Evolutionary conservation across 2,113 vertebrate genomes (phyloP).

Genomic region (Gulo gulo): DNA sequence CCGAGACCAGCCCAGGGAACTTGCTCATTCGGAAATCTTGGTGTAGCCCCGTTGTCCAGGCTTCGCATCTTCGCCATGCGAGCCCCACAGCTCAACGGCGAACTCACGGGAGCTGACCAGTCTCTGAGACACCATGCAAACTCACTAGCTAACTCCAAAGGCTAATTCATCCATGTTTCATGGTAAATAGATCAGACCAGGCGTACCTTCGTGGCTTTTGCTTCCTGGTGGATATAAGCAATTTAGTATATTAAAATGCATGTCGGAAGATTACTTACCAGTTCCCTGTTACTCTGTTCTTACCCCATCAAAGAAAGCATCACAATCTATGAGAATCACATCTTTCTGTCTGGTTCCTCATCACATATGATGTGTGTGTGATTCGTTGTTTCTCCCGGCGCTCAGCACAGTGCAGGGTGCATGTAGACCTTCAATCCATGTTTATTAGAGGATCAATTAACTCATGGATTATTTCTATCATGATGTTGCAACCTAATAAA

Average conservation of each 20-base stretch:
- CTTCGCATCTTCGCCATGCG: neutral
- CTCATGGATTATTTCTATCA: slow-evolving; percentile 42
- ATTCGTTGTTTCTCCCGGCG: neutral
- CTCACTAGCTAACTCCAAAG: neutral
- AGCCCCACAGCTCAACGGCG: neutral
- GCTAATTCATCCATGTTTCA: neutral
- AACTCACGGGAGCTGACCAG: neutral
- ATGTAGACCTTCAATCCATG: slow-evolving; percentile 5
- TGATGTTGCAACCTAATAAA: neutral
- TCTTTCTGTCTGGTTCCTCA: neutral
- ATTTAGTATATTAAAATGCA: neutral
- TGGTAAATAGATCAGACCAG: neutral
- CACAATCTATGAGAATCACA: neutral
- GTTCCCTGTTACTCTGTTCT: neutral
- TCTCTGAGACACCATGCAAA: neutral
- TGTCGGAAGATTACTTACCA: neutral
- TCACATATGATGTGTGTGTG: neutral
- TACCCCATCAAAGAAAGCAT: neutral
- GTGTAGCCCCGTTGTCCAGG: neutral
- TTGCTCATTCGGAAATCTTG: neutral
- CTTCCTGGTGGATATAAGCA: neutral
- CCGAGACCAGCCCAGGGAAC: neutral
- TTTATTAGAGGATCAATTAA: slow-evolving; percentile 40
- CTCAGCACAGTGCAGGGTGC: neutral
- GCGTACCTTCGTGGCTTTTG: neutral